Conservation (phyloP, 2,888 invertebrate genomes). For the Apantesis nais region DNA sequence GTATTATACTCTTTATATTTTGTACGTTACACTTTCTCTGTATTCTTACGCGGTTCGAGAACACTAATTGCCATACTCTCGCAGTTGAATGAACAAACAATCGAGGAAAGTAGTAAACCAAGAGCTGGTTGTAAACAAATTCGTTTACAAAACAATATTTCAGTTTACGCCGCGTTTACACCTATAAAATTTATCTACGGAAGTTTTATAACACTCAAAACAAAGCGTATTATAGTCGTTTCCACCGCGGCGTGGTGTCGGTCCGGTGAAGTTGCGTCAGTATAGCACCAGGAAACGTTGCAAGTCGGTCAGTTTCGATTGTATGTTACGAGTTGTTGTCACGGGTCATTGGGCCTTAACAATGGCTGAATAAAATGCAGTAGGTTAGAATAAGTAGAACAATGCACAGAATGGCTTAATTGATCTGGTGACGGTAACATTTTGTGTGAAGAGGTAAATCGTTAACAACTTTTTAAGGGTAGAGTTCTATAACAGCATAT, state of each 20-base stretch:
- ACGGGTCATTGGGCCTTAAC: slow-evolving; percentile 51
- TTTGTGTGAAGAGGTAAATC: neutral
- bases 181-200: slow-evolving; percentile 22
- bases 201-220: slow-evolving; percentile 22
- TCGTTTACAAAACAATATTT: slow-evolving; percentile 18
- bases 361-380: slow-evolving; percentile 44
- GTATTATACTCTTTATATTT: neutral
- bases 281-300: slow-evolving; percentile 44
- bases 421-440: neutral
- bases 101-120: slow-evolving; percentile 18
- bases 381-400: slow-evolving; percentile 38
- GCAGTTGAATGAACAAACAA: slow-evolving; percentile 17
- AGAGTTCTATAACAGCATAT: too few relatives aligned
- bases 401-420: slow-evolving; percentile 10
- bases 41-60: slow-evolving; percentile 1
- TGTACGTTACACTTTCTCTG: slow-evolving; percentile 6
- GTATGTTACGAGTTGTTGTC: slow-evolving; percentile 41
- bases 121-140: slow-evolving; percentile 7
- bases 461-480: neutral
- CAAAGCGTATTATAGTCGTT: slow-evolving; percentile 38
- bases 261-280: slow-evolving; percentile 44
- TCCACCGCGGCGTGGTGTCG: slow-evolving; percentile 24
- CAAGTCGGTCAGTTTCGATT: slow-evolving; percentile 51
- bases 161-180: slow-evolving; percentile 12
- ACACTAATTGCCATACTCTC: slow-evolving; percentile 1